Evolutionary conservation across 2,888 invertebrate genomes (phyloP).

Genomic region (Trachelus stipa): DNA sequence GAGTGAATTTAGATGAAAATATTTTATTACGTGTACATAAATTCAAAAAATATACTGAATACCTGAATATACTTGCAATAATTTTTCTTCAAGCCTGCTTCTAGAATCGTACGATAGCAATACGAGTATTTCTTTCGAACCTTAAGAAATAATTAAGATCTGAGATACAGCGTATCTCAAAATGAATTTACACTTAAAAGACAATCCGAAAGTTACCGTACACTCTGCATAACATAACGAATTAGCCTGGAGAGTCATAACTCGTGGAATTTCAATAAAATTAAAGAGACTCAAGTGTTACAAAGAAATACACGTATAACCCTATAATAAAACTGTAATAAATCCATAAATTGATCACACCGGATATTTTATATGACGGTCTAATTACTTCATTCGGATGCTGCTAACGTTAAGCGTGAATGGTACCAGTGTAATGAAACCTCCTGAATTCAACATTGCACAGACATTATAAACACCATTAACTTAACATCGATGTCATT

Average conservation of each 20-base stretch:
- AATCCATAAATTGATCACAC: neutral
- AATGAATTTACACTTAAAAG: neutral
- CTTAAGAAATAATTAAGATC: neutral
- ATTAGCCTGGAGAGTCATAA: neutral
- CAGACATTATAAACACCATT: neutral
- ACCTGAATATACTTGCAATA: neutral
- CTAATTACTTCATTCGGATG: neutral
- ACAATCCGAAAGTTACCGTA: neutral
- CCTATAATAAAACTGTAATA: constrained; percentile 1
- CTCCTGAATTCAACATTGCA: neutral
- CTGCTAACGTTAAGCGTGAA: neutral
- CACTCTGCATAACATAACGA: neutral
- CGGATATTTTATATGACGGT: neutral
- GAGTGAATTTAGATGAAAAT: neutral
- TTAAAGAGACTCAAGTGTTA: neutral
- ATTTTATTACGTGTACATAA: constrained; percentile 7
- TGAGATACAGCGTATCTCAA: neutral
- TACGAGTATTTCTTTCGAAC: neutral
- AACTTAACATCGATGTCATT: neutral
- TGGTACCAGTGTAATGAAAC: neutral
- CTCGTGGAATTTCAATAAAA: neutral
- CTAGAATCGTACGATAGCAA: neutral
- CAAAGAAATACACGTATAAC: neutral
- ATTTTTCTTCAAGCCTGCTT: neutral
- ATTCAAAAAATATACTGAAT: neutral